Conservation (phyloP, 2,113 vertebrate genomes). For the Alligator sinensis region DNA sequence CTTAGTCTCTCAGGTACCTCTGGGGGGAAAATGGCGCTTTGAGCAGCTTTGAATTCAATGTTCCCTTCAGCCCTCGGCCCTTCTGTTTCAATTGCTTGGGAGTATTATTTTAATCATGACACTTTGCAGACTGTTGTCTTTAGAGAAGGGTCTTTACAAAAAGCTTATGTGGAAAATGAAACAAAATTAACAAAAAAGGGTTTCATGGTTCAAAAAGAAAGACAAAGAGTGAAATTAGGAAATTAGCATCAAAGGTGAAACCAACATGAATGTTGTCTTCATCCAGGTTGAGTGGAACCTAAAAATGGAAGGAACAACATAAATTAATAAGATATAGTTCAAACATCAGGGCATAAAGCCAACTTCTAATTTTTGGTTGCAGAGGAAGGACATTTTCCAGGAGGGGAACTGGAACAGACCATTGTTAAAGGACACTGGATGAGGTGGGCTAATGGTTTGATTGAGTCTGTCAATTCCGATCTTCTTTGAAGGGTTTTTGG, state of each 20-base stretch:
- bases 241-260: not conserved
- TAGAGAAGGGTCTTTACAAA: not conserved
- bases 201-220: slow-evolving; percentile 23
- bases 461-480: not conserved
- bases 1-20: not conserved
- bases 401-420: not conserved
- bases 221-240: slow-evolving; percentile 1
- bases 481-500: no score
- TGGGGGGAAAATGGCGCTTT: not conserved
- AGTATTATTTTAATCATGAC: not conserved
- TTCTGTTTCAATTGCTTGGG: not conserved
- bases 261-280: not conserved
- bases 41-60: not conserved
- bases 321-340: not conserved
- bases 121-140: slow-evolving; percentile 12
- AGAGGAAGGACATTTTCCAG: not conserved
- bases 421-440: not conserved
- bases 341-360: not conserved
- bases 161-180: not conserved
- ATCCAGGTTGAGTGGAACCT: not conserved
- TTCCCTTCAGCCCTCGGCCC: not conserved
- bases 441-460: not conserved
- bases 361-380: not conserved
- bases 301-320: not conserved
- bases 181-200: not conserved